Base-by-base conservation (phyloP, 2,113 vertebrate species). In the Catharus minimus region DNA sequence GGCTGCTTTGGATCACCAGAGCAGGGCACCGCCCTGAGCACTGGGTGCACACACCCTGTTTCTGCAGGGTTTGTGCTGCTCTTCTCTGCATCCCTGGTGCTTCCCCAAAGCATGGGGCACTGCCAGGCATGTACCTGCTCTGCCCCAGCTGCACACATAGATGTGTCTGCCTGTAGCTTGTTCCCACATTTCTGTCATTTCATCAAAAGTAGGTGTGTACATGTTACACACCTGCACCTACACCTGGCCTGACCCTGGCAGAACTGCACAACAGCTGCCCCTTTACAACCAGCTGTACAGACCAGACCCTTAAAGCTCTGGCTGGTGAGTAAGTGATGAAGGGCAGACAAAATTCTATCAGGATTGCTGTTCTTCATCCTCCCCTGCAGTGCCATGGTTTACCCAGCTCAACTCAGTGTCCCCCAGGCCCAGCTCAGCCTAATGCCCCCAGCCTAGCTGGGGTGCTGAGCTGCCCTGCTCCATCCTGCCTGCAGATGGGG, bases 401-500 rank as follows among this genome's bases (percentile, higher is more conserved):
- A 21, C 16, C 38, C 58, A 13, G 28, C 44, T 38, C 49, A 57
- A 1, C 33, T 36, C 69, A 14, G 58, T 17, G 55, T 20, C 2
- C 49, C 21, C 46, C 57, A 47, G 53, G 13, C 21, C 38, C 72
- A 15, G 38, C 77, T 33, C 68, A 80, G 11, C 50, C 52, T 11
- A 7, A 19, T 39, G 53, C 4, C 7, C 26, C 33, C 66, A 64
- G 57, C 50, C 53, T 11, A 17, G 44, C 20, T 8, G 53, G 28
- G 86, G 89, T 85, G 82, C 85, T 91, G 90, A 72, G 81, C 67
- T 94, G 91, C 78, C 91, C 75, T 96, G 93, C 93, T 83, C 82
- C 64, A 66, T 89, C 86, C 82, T 94, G 88, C 95, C 95, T 95
- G 94, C 90, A 96, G 94, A 65, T 94, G 94, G 95, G 90, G 94